Conservation (phyloP, 2,113 vertebrate genomes). For the Plecturocebus donacophilus region DNA sequence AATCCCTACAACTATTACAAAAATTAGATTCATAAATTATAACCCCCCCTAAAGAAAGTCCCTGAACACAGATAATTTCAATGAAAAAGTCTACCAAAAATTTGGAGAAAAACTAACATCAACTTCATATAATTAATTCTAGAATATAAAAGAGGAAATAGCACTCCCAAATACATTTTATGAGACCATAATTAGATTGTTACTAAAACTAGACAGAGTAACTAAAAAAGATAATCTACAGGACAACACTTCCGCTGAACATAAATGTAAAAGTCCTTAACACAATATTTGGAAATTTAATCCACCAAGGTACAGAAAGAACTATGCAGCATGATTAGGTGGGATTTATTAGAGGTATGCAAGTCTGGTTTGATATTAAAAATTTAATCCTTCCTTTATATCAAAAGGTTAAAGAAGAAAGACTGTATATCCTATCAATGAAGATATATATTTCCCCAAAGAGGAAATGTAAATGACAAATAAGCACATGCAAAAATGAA, state of each 20-base stretch:
- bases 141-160: background rate
- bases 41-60: background rate
- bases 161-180: background rate
- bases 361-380: background rate
- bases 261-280: background rate
- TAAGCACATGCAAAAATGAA: background rate
- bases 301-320: background rate
- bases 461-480: background rate
- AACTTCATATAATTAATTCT: background rate
- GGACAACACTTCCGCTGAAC: background rate
- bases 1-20: background rate
- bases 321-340: background rate
- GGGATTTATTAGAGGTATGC: background rate
- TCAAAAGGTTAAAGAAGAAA: background rate
- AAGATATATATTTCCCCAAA: background rate
- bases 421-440: background rate
- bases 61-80: background rate
- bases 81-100: background rate
- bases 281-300: background rate
- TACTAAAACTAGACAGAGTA: background rate
- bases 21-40: background rate
- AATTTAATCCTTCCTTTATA: background rate
- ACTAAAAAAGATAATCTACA: background rate
- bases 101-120: background rate
- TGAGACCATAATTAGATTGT: background rate